These are phyloP conservation scores for Arnoldichthys spilopterus DNA, from an alignment of 2,797 vertebrate species.

Conservation along the genomic window DNA sequence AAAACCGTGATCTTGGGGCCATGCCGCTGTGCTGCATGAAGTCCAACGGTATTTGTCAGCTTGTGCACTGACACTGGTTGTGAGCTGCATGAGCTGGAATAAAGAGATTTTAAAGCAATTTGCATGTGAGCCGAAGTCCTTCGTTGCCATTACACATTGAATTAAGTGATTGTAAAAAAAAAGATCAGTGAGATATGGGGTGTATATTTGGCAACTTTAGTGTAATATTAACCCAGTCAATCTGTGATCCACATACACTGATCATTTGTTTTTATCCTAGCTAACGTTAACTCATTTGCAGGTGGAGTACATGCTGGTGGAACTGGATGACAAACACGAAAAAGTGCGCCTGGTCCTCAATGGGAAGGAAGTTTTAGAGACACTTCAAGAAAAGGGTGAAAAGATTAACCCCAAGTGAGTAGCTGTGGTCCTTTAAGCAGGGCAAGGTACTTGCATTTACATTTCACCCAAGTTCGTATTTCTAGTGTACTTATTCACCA, in stretches of 20 bases:
- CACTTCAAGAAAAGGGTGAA: conserved; percentile 93
- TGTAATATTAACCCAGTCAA: not conserved
- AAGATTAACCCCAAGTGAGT: conserved; percentile 95
- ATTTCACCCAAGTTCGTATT: not conserved
- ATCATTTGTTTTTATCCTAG: not conserved
- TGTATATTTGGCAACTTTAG: not conserved
- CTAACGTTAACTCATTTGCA: conserved; percentile 63
- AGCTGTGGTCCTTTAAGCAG: not conserved
- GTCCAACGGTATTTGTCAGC: not conserved
- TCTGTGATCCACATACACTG: not conserved
- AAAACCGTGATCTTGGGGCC: conserved; percentile 31
- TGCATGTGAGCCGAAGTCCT: not conserved
- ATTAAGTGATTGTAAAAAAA: no score
- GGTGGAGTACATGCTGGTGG: conserved; percentile 98
- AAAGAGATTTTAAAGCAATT: not conserved
- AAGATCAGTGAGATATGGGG: not conserved
- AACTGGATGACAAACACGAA: conserved; percentile 89
- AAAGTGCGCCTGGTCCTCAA: conserved; percentile 86
- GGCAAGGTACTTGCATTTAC: not conserved
- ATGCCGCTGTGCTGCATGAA: not conserved
- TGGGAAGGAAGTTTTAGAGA: conserved; percentile 86
- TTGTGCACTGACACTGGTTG: not conserved
- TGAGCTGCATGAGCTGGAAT: not conserved
- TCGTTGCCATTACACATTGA: no score
- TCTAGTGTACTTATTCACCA: not conserved